Percentiles rank a stretch among this genome's conserved stretches.
Conservation (phyloP, 2,113 vertebrate species). For the Perccottus glenii region DNA sequence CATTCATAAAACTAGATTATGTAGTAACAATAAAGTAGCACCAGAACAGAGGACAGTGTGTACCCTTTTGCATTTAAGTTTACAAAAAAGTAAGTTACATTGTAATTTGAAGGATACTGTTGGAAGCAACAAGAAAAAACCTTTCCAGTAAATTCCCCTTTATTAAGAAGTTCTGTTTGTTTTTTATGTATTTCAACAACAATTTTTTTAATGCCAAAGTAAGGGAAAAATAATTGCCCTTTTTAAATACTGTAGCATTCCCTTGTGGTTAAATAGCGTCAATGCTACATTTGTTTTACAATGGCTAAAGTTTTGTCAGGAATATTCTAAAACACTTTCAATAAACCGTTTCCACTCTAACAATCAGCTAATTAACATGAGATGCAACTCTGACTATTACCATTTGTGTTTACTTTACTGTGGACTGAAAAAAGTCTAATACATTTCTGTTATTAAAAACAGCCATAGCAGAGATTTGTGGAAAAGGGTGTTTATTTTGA, state of each 20-base stretch:
- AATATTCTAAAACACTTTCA: not conserved
- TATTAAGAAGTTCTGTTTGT: not conserved
- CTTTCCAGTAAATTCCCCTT: no score
- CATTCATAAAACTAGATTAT: not conserved
- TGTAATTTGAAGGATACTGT: not conserved
- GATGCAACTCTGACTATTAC: no score
- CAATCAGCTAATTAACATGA: no score
- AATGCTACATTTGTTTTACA: not conserved
- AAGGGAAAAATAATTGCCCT: not conserved
- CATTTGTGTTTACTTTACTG: no score
- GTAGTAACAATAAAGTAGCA: no score
- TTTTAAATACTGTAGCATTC: not conserved
- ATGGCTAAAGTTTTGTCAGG: no score
- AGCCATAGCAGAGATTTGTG: slow-evolving; percentile 10
- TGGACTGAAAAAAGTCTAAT: no score
- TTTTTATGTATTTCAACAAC: not conserved
- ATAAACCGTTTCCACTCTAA: not conserved
- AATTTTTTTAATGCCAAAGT: not conserved
- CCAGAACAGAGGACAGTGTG: no score
- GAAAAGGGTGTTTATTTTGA: slow-evolving; percentile 58
- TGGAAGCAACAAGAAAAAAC: not conserved
- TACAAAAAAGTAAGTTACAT: not conserved
- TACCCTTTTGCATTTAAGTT: not conserved
- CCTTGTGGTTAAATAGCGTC: slow-evolving; percentile 13
- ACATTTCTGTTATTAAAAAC: not conserved